A percentile compares a stretch with the other conserved stretches of the same genome.
Conservation (phyloP, 2,797 vertebrate species). For the Bradypus variegatus region DNA sequence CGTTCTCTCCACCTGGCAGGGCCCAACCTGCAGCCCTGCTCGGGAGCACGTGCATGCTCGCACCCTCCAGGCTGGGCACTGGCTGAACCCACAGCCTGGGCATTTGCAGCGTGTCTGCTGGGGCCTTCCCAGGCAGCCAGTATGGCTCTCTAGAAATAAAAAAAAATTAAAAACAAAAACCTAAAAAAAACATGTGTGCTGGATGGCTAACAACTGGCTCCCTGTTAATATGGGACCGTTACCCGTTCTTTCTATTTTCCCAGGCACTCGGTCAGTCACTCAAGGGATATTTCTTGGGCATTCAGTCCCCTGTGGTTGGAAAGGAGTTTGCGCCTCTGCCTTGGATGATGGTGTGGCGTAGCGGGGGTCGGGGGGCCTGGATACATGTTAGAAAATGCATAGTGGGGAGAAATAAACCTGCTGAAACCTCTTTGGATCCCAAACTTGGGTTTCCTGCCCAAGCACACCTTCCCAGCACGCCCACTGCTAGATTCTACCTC, state of each 20-base stretch:
- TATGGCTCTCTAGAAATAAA: neutral
- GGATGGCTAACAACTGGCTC: neutral
- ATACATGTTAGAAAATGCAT: neutral
- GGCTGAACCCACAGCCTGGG: neutral
- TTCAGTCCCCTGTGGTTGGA: neutral
- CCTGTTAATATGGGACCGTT: neutral
- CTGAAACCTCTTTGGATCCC: neutral
- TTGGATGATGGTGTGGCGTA: neutral
- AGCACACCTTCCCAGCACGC: neutral
- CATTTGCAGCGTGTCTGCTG: neutral
- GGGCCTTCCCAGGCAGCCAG: neutral
- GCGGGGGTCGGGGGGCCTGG: neutral
- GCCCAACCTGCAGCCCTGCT: constrained; percentile 15
- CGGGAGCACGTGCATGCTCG: neutral
- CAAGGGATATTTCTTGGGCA: neutral
- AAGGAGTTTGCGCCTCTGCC: neutral
- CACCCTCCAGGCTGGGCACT: constrained; percentile 1
- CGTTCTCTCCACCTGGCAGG: constrained; percentile 39
- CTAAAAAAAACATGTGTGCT: neutral
- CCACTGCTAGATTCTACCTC: neutral
- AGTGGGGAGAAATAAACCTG: neutral
- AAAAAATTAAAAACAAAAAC: too few relatives aligned
- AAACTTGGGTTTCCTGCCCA: neutral
- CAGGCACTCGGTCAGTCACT: neutral
- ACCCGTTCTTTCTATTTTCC: neutral